Percentiles rank a stretch among this genome's conserved stretches.
Evolutionary conservation across 2,888 invertebrate genomes (phyloP).

Genomic region (Argyresthia goedartella): DNA sequence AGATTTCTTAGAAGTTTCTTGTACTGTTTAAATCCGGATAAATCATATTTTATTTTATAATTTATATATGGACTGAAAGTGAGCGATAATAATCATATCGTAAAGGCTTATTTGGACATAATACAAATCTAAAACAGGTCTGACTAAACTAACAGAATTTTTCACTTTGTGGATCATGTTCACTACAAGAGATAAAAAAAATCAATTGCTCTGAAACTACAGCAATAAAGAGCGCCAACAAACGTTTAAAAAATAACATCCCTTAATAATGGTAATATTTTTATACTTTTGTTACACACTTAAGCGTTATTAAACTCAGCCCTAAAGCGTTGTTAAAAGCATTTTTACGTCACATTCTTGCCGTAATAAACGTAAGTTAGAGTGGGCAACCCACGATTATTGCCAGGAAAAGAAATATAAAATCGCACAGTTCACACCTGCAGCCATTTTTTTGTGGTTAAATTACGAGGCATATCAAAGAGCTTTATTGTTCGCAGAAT

Average conservation of each 20-base stretch:
- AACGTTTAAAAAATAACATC: too few species aligned
- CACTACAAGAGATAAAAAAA: too few species aligned
- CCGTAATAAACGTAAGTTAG: conserved; percentile 1
- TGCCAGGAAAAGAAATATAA: neutral
- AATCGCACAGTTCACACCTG: neutral
- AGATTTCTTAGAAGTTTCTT: neutral
- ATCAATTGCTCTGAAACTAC: too few species aligned
- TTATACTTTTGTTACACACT: neutral
- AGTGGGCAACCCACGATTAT: neutral
- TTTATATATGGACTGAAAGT: neutral
- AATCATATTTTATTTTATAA: too few species aligned
- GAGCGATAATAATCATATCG: too few species aligned
- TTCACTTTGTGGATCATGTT: too few species aligned
- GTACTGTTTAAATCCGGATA: too few species aligned
- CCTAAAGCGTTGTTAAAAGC: neutral
- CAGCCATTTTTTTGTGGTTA: neutral
- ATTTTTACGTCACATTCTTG: conserved; percentile 2
- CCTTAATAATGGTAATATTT: neutral
- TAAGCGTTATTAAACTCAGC: conserved; percentile 1
- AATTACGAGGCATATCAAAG: neutral
- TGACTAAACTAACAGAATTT: too few species aligned
- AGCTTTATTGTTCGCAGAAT: neutral
- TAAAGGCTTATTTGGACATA: too few species aligned
- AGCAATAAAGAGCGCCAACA: too few species aligned
- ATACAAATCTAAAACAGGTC: too few species aligned